These are phyloP conservation scores for Argopecten irradians DNA, from an alignment of 1,140 invertebrate genomes.

Conservation along the genomic window DNA sequence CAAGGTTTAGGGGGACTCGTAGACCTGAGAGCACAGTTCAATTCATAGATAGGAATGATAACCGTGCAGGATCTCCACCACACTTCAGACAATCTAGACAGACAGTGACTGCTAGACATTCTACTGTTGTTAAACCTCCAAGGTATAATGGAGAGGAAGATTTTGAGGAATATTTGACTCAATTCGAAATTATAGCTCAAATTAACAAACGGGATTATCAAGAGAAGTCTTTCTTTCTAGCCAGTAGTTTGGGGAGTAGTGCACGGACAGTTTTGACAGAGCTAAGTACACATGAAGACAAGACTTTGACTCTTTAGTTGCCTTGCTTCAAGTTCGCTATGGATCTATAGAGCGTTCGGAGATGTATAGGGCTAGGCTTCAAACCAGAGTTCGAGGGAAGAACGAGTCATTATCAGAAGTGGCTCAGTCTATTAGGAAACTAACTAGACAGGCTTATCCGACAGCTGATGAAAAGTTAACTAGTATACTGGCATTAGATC, in stretches of 20 bases:
- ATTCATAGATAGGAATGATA: not conserved
- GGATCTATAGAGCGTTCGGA: constrained; percentile 24
- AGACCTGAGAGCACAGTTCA: no score
- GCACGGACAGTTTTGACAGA: constrained; percentile 29
- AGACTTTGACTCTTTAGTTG: constrained; percentile 32
- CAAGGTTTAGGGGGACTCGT: no score
- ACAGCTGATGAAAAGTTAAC: not conserved
- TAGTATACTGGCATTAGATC: constrained; percentile 10
- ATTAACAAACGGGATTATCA: constrained; percentile 29
- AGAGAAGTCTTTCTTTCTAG: constrained; percentile 29
- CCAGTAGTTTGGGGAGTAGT: constrained; percentile 32
- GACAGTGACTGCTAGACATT: not conserved
- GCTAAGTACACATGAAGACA: not conserved
- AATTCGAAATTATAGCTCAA: constrained; percentile 36
- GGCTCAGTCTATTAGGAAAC: constrained; percentile 24
- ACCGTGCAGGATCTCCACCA: not conserved
- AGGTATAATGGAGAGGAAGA: constrained; percentile 15
- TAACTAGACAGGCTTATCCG: constrained; percentile 33
- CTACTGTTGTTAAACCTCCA: constrained; percentile 25
- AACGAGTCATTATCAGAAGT: constrained; percentile 31
- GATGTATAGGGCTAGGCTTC: constrained; percentile 28
- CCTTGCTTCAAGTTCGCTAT: not conserved
- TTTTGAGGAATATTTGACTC: constrained; percentile 29
- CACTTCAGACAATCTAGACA: not conserved
- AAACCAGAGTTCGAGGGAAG: constrained; percentile 24